Evolutionary conservation across 2,888 invertebrate genomes (phyloP).

Genomic region (Diaphora mendica): DNA sequence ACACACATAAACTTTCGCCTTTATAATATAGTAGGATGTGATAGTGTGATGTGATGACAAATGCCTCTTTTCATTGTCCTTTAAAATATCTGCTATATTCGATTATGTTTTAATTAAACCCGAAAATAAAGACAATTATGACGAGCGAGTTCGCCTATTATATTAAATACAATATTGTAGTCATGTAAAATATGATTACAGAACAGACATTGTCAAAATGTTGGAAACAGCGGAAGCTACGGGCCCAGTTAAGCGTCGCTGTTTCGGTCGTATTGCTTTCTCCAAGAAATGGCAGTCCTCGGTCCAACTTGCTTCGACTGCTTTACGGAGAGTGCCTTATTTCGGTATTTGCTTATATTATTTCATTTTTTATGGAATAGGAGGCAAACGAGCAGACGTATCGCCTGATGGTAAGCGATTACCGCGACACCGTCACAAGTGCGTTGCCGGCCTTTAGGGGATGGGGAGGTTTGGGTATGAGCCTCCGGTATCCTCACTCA

Average conservation of each 20-base stretch:
- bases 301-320: constrained; percentile 58
- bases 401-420: no score
- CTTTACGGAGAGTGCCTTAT: constrained; percentile 72
- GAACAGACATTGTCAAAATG: constrained; percentile 69
- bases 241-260: constrained; percentile 57
- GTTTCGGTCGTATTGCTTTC: constrained; percentile 72
- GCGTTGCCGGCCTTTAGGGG: no score
- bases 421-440: no score
- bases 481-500: no score
- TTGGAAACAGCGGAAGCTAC: constrained; percentile 59
- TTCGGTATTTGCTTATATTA: constrained; percentile 69
- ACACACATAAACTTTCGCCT: no score
- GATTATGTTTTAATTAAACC: not conserved
- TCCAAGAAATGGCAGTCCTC: constrained; percentile 69
- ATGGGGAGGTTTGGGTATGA: no score
- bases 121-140: not conserved
- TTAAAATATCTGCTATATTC: not conserved
- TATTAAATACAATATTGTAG: not conserved
- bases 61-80: not conserved
- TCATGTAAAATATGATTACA: constrained; percentile 33
- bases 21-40: no score
- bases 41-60: no score
- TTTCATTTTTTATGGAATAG: no score
- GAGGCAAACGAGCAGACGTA: no score
- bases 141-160: not conserved